Percentiles rank a stretch among this genome's conserved stretches.
These are phyloP conservation scores for Drosophila meridiana DNA, from an alignment of 2,888 invertebrate species.

Conservation along the genomic window DNA sequence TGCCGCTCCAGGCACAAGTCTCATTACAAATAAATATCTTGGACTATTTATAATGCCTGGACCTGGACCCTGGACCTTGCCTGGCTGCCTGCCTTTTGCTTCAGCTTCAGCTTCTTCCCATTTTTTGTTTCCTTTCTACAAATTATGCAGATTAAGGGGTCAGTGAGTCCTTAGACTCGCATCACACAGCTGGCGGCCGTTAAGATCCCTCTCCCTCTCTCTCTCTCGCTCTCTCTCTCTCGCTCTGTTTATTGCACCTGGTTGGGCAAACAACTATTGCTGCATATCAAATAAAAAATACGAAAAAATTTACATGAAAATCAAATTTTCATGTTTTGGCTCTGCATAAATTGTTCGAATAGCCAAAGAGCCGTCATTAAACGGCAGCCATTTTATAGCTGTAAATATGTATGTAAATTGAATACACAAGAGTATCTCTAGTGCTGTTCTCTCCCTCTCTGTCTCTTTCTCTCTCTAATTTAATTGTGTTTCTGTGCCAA, in stretches of 20 bases:
- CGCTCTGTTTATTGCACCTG: constrained; percentile 52
- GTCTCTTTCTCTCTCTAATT: constrained; percentile 33
- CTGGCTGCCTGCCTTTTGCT: constrained; percentile 4
- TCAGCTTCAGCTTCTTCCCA: not conserved
- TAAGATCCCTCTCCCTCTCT: constrained; percentile 21
- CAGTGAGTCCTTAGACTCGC: constrained; percentile 67
- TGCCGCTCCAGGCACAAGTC: constrained; percentile 46
- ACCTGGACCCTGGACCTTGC: constrained; percentile 3
- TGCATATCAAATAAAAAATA: constrained; percentile 15
- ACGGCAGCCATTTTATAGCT: constrained; percentile 28
- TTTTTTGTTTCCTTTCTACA: constrained; percentile 48
- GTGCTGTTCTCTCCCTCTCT: not conserved
- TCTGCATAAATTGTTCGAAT: constrained; percentile 60
- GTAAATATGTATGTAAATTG: constrained; percentile 17
- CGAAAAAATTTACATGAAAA: constrained; percentile 64
- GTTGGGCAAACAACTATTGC: constrained; percentile 42
- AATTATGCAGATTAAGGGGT: constrained; percentile 84
- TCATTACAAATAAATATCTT: constrained; percentile 79
- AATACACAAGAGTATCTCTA: not conserved
- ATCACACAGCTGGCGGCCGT: constrained; percentile 54
- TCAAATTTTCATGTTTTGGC: constrained; percentile 70
- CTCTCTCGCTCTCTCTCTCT: not conserved
- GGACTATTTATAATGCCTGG: constrained; percentile 72
- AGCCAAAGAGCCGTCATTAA: constrained; percentile 22
- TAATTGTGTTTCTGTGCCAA: constrained; percentile 68